These are phyloP conservation scores for Caenorhabditis angaria DNA, from an alignment of 2,888 invertebrate species.

Conservation along the genomic window DNA sequence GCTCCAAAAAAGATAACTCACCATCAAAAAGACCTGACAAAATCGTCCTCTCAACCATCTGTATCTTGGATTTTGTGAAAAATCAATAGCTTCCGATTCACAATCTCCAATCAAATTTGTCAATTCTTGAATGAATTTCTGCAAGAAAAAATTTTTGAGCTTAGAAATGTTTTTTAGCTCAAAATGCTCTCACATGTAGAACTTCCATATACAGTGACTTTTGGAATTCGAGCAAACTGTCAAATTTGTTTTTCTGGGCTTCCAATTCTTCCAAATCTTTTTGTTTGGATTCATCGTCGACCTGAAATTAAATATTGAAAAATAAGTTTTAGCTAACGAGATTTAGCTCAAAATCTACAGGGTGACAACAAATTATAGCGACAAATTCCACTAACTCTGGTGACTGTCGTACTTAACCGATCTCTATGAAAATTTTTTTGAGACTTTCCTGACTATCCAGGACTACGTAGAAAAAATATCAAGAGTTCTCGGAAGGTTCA, in stretches of 20 bases:
- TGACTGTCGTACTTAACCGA: too few species aligned
- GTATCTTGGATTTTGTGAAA: slow-evolving; percentile 94
- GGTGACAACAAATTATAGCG: too few species aligned
- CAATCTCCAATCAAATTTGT: slow-evolving; percentile 92
- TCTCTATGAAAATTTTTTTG: too few species aligned
- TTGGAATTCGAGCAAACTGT: slow-evolving; percentile 50
- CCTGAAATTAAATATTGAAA: slow-evolving; percentile 16
- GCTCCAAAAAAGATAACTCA: slow-evolving; percentile 8
- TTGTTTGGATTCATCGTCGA: slow-evolving; percentile 23
- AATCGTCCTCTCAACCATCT: slow-evolving; percentile 92
- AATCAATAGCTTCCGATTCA: slow-evolving; percentile 86
- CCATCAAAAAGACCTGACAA: slow-evolving; percentile 86
- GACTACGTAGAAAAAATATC: too few species aligned
- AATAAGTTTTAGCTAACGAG: too few species aligned
- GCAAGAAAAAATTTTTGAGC: slow-evolving; percentile 27
- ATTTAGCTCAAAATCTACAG: too few species aligned
- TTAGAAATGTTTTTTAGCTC: background rate
- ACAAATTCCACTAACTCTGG: too few species aligned
- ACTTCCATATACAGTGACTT: slow-evolving; percentile 63
- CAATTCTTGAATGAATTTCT: slow-evolving; percentile 94
- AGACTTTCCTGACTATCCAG: too few species aligned
- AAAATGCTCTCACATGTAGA: slow-evolving; percentile 55
- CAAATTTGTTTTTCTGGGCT: slow-evolving; percentile 39
- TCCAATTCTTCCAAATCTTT: slow-evolving; percentile 37
- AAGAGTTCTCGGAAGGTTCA: too few species aligned